These are phyloP conservation scores for Hybognathus amarus DNA, from an alignment of 2,797 vertebrate genomes.

Conservation along the genomic window DNA sequence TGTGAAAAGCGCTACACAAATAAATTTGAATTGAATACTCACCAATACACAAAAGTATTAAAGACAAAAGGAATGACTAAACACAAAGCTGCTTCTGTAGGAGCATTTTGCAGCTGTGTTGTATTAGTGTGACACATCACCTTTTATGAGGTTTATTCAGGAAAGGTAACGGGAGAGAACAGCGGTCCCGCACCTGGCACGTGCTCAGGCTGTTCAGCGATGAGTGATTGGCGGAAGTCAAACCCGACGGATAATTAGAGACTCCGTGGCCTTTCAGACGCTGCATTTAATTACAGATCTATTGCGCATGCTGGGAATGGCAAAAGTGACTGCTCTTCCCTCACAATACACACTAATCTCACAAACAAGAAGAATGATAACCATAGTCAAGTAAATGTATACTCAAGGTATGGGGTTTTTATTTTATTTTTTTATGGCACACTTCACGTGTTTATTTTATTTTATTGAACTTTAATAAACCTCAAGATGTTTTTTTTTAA, in stretches of 20 bases:
- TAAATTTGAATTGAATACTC: too few relatives aligned
- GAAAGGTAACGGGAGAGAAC: constrained; percentile 20
- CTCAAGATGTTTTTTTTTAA: too few relatives aligned
- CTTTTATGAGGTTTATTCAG: neutral
- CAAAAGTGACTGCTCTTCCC: constrained; percentile 56
- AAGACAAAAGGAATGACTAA: too few relatives aligned
- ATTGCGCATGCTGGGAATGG: constrained; percentile 64
- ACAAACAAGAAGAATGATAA: constrained; percentile 23
- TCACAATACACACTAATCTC: constrained; percentile 31
- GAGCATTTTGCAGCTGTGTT: neutral
- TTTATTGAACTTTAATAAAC: too few relatives aligned
- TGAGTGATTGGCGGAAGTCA: constrained; percentile 75
- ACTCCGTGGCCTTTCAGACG: constrained; percentile 74
- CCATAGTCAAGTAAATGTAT: constrained; percentile 26
- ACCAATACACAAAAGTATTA: neutral
- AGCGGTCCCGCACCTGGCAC: constrained; percentile 56
- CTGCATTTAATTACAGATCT: constrained; percentile 81
- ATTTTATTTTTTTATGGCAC: neutral
- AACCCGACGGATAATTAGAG: constrained; percentile 77
- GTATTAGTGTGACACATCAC: neutral
- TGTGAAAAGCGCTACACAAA: too few relatives aligned
- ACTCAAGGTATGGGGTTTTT: constrained; percentile 4
- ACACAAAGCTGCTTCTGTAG: neutral
- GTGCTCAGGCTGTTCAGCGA: constrained; percentile 76
- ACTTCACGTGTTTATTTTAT: too few relatives aligned